Evolutionary conservation across 2,797 vertebrate genomes (phyloP).

Genomic region (Crax fasciolata): DNA sequence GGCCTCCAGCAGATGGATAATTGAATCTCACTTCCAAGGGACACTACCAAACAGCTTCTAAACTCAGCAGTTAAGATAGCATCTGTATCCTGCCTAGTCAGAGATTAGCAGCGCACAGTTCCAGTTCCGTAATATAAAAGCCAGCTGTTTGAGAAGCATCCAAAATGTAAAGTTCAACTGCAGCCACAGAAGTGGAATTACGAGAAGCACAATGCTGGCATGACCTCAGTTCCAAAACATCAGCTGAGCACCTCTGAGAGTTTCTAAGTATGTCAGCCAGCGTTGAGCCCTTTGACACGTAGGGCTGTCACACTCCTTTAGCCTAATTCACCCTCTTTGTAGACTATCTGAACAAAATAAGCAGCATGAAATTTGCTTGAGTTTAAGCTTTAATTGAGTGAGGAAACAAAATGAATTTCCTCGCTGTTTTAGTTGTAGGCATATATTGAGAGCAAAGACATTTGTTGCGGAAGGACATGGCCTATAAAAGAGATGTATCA

Average conservation of each 20-base stretch:
- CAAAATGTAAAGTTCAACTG: neutral
- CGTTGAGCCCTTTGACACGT: neutral
- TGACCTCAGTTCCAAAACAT: slow-evolving; percentile 8
- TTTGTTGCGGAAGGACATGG: neutral
- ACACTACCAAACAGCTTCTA: neutral
- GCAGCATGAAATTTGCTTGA: neutral
- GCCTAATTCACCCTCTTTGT: neutral
- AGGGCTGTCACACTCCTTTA: neutral
- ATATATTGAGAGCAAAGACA: neutral
- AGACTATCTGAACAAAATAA: neutral
- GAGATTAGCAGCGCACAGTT: neutral
- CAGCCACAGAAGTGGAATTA: neutral
- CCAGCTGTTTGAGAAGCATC: neutral
- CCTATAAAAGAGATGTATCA: neutral
- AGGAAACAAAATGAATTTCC: slow-evolving; percentile 8
- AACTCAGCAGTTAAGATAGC: neutral
- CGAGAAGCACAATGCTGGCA: fast-evolving
- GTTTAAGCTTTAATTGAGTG: slow-evolving; percentile 21
- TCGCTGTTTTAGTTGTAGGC: neutral
- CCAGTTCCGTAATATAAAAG: neutral
- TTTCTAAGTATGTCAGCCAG: neutral
- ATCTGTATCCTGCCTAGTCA: neutral
- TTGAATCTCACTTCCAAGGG: neutral
- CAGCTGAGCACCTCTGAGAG: neutral
- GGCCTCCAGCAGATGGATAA: neutral